Conservation (phyloP, 1,140 invertebrate genomes). For the Plodia interpunctella region DNA sequence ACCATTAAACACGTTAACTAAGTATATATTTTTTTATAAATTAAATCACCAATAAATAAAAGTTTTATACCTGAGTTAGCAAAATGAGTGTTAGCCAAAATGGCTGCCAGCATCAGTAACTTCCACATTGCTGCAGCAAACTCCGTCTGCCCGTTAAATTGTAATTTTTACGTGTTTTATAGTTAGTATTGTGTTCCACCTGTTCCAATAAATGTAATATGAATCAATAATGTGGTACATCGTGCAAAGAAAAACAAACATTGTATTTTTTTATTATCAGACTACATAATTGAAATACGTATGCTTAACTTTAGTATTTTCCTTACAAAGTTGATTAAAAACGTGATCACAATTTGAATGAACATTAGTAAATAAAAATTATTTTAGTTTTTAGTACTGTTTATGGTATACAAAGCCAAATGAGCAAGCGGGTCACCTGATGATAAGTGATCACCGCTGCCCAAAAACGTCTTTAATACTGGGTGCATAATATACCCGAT, state of each 20-base stretch:
- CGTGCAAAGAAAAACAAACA: background rate
- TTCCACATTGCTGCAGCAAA: conserved; percentile 16
- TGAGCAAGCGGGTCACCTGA: too few species aligned
- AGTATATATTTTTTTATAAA: too few species aligned
- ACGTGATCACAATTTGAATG: too few species aligned
- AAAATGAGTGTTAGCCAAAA: conserved; percentile 11
- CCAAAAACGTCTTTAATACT: too few species aligned
- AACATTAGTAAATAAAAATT: too few species aligned
- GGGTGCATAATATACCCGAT: too few species aligned
- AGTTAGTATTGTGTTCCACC: background rate
- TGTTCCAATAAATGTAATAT: background rate
- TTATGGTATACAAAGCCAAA: too few species aligned
- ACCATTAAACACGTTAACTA: too few species aligned
- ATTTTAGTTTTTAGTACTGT: too few species aligned
- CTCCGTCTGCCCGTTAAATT: background rate
- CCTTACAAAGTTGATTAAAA: background rate
- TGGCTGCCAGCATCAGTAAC: conserved; percentile 14
- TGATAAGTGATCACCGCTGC: too few species aligned
- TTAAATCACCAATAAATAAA: too few species aligned
- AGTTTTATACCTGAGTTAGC: conserved; percentile 12
- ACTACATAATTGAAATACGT: background rate
- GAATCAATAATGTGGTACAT: background rate
- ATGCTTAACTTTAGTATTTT: background rate
- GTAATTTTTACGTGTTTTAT: conserved; percentile 3
- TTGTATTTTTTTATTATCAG: background rate